These are phyloP conservation scores for Siderastrea radians DNA, from an alignment of 92 coral and sea anemone genomes.

Conservation along the genomic window DNA sequence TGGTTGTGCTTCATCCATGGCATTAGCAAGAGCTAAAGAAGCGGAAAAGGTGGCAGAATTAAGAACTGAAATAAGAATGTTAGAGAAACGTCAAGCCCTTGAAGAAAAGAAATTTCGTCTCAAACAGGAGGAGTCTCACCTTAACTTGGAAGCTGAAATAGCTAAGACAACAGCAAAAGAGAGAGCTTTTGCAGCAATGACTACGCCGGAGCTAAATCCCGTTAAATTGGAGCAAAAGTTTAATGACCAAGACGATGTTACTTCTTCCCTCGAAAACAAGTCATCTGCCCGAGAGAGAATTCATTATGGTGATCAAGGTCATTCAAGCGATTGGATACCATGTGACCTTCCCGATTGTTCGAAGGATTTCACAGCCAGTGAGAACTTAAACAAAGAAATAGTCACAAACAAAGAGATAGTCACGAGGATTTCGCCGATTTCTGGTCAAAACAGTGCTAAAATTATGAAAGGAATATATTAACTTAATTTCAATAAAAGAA, in stretches of 20 bases:
- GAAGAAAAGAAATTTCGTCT: slow-evolving; percentile 19
- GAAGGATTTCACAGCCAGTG: no score
- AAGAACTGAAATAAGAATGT: not conserved
- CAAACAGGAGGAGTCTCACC: slow-evolving; percentile 23
- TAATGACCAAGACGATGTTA: not conserved
- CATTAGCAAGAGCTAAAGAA: slow-evolving; percentile 14
- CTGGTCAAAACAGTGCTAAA: no score
- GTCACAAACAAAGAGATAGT: no score
- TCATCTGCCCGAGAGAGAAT: not conserved
- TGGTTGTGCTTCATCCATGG: not conserved
- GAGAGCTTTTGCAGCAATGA: slow-evolving; percentile 13
- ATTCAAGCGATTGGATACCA: no score
- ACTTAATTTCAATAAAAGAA: no score
- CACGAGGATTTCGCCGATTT: no score
- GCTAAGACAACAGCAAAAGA: slow-evolving; percentile 25
- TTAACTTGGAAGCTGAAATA: slow-evolving; percentile 33
- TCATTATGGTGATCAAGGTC: not conserved
- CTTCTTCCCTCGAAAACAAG: not conserved
- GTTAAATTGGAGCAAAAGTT: not conserved
- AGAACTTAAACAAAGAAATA: not conserved
- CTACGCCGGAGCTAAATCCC: not conserved
- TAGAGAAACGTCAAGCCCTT: not conserved
- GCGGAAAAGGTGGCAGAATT: slow-evolving; percentile 1
- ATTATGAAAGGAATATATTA: no score
- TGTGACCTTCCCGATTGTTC: no score